Conservation (phyloP, 2,113 vertebrate genomes). For the Lamprotornis superbus region DNA sequence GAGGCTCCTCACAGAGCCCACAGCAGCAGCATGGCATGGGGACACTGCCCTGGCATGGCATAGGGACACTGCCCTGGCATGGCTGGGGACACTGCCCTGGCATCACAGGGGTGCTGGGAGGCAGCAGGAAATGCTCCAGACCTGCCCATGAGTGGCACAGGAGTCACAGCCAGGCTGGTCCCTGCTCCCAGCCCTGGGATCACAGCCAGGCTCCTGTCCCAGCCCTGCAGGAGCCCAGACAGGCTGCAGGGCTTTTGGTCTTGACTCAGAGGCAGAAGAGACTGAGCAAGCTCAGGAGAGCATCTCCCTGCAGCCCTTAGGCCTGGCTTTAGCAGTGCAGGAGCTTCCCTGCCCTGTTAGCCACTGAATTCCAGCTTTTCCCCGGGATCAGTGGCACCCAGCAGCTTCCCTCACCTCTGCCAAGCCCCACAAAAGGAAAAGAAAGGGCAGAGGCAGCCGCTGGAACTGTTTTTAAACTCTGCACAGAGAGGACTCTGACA, state of each 20-base stretch:
- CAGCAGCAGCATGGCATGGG: not conserved
- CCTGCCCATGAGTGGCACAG: not conserved
- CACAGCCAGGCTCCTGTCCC: not conserved
- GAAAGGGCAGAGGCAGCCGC: not conserved
- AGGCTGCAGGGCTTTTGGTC: not conserved
- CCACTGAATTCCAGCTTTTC: not conserved
- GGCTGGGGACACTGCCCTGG: not conserved
- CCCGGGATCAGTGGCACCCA: not conserved
- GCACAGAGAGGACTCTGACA: fast-evolving
- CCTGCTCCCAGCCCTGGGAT: not conserved
- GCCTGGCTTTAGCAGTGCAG: not conserved
- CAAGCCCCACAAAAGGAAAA: not conserved
- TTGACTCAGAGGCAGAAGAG: not conserved
- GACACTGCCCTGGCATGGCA: not conserved
- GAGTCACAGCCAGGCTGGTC: not conserved
- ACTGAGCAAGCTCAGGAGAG: not conserved
- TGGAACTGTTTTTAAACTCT: not conserved
- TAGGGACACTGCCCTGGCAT: not conserved
- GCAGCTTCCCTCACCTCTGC: not conserved
- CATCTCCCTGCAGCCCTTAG: not conserved
- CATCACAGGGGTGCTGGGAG: fast-evolving
- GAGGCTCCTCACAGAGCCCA: too few relatives aligned
- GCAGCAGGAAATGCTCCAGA: not conserved
- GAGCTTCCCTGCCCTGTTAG: not conserved
- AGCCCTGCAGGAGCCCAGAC: not conserved